These are phyloP conservation scores for Aphyosemion australe DNA, from an alignment of 2,113 vertebrate genomes.

Conservation along the genomic window DNA sequence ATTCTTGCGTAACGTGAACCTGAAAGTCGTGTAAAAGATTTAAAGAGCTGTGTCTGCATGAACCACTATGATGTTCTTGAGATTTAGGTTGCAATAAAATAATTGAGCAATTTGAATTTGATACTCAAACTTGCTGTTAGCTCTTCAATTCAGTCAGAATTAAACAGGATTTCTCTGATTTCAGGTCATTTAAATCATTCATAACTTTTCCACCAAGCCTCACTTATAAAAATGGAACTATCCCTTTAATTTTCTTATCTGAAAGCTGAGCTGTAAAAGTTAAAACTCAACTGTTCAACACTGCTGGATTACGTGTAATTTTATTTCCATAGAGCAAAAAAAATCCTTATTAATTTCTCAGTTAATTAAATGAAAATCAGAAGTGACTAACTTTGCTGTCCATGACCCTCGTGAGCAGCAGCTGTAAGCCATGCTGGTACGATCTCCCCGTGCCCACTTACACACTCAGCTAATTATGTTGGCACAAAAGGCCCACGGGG, in stretches of 20 bases:
- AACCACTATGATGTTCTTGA: no score
- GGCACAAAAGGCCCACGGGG: slow-evolving; percentile 42
- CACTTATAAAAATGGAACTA: not conserved
- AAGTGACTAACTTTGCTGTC: slow-evolving; percentile 49
- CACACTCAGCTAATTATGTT: slow-evolving; percentile 56
- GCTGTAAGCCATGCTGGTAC: slow-evolving; percentile 58
- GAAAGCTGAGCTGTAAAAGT: slow-evolving; percentile 26
- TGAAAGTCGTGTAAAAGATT: no score
- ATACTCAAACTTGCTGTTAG: no score
- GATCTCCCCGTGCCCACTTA: slow-evolving; percentile 52
- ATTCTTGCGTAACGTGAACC: no score
- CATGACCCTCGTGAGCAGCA: slow-evolving; percentile 59
- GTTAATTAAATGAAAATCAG: slow-evolving; percentile 33
- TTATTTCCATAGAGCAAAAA: not conserved
- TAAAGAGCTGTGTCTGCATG: no score
- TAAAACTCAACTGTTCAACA: slow-evolving; percentile 31
- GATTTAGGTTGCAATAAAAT: no score
- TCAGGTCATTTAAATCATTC: not conserved
- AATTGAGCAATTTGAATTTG: no score
- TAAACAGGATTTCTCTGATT: not conserved
- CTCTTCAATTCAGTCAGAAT: no score
- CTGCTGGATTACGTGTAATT: slow-evolving; percentile 17
- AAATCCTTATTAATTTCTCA: slow-evolving; percentile 1
- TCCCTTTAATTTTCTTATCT: slow-evolving; percentile 24
- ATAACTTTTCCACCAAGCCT: not conserved